Conservation (phyloP, 2,888 invertebrate genomes). For the Drosophila monieri region DNA sequence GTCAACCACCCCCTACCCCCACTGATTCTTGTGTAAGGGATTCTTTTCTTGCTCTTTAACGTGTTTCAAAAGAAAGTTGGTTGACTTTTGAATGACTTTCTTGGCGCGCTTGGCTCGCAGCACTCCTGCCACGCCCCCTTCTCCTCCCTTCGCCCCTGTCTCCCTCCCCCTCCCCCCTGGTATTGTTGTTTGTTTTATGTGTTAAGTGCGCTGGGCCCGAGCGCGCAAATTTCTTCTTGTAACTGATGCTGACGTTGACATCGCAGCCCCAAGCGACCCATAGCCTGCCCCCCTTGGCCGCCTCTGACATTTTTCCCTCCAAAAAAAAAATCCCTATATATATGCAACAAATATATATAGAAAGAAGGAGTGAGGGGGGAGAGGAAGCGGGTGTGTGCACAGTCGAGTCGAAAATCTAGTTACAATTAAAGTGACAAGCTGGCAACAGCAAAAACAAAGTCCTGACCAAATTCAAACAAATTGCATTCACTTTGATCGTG, state of each 20-base stretch:
- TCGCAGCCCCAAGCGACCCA: slow-evolving; percentile 44
- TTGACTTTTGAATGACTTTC: slow-evolving; percentile 84
- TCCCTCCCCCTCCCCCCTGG: neutral
- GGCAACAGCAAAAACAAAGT: slow-evolving; percentile 24
- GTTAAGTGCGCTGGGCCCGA: slow-evolving; percentile 80
- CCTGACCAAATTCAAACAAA: slow-evolving; percentile 23
- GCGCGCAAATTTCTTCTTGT: slow-evolving; percentile 59
- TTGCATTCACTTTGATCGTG: slow-evolving; percentile 28
- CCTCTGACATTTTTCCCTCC: neutral
- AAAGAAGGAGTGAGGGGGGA: neutral
- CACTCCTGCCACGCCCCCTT: neutral
- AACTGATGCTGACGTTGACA: slow-evolving; percentile 63
- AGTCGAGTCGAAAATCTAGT: slow-evolving; percentile 55
- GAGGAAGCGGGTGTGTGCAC: slow-evolving; percentile 7
- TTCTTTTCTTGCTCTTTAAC: slow-evolving; percentile 66
- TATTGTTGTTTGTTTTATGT: slow-evolving; percentile 73
- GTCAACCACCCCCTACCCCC: neutral
- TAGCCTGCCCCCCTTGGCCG: neutral
- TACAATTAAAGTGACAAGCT: slow-evolving; percentile 63
- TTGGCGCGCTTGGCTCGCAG: slow-evolving; percentile 49
- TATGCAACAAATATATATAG: slow-evolving; percentile 2
- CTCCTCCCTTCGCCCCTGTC: neutral
- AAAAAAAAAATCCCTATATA: slow-evolving; percentile 26
- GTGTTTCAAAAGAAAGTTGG: slow-evolving; percentile 82
- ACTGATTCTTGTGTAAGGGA: slow-evolving; percentile 17